These are phyloP conservation scores for Pseudomyrmex flavicornis DNA, from an alignment of 1,140 invertebrate genomes.

Conservation along the genomic window DNA sequence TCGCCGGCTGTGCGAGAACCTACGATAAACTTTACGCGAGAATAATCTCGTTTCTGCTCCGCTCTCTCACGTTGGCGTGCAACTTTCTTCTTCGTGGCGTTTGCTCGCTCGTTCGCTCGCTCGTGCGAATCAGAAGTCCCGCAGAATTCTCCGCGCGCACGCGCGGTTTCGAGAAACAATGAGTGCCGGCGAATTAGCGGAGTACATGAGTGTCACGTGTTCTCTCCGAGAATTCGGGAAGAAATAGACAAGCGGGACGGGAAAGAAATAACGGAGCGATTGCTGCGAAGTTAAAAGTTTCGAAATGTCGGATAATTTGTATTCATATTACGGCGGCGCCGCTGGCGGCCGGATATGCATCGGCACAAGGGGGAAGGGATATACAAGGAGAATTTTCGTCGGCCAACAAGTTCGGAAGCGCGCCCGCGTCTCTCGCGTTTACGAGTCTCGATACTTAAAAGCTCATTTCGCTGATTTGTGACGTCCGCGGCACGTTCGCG, in stretches of 20 bases:
- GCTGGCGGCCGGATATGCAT: conserved; percentile 3
- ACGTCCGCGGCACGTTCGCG: conserved; percentile 61
- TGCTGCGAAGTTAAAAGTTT: conserved; percentile 51
- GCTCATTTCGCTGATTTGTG: conserved; percentile 65
- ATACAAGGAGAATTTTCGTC: conserved; percentile 42
- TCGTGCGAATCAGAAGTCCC: background rate
- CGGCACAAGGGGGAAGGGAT: background rate
- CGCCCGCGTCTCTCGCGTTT: conserved; percentile 45
- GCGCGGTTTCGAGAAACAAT: conserved; percentile 56
- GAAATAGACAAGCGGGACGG: conserved; percentile 3
- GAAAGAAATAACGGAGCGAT: conserved; percentile 18
- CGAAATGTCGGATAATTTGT: conserved; percentile 57
- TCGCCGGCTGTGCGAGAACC: conserved; percentile 39
- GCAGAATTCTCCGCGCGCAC: background rate
- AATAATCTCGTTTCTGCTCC: conserved; percentile 60
- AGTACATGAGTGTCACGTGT: conserved; percentile 14
- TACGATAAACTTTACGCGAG: conserved; percentile 53
- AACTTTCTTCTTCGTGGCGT: conserved; percentile 53
- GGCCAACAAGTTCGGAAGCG: conserved; percentile 52
- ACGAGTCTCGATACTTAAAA: conserved; percentile 63
- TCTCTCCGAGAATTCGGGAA: background rate
- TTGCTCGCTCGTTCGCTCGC: conserved; percentile 23
- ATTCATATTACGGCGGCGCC: conserved; percentile 58
- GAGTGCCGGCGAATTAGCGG: conserved; percentile 58
- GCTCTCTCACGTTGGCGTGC: conserved; percentile 8